These are phyloP conservation scores for Prionchulus punctatus DNA, from an alignment of 2,888 invertebrate genomes.

Conservation along the genomic window DNA sequence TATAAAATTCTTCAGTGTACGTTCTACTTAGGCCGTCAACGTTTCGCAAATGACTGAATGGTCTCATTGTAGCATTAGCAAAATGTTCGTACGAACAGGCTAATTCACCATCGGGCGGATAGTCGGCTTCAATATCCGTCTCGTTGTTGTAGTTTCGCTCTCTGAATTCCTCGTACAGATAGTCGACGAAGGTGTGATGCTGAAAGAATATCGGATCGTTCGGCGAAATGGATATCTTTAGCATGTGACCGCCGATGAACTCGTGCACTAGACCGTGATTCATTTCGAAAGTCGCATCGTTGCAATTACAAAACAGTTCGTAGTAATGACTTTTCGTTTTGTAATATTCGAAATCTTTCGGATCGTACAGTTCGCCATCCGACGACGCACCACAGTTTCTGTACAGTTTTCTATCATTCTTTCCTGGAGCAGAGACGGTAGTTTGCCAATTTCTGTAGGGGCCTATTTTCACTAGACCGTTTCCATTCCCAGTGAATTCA, in stretches of 20 bases:
- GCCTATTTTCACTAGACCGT: slow-evolving; percentile 27
- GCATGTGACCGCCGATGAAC: slow-evolving; percentile 31
- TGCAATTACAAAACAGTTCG: slow-evolving; percentile 9
- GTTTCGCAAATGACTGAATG: slow-evolving; percentile 9
- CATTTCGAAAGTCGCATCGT: slow-evolving; percentile 21
- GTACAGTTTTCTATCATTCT: neutral
- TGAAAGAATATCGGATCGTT: slow-evolving; percentile 33
- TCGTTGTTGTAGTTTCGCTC: slow-evolving; percentile 7
- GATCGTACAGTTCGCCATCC: slow-evolving; percentile 1
- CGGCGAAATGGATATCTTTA: slow-evolving; percentile 27
- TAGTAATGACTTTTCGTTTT: neutral
- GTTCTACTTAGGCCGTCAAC: slow-evolving; percentile 9
- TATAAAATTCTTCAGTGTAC: slow-evolving; percentile 7
- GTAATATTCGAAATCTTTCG: neutral
- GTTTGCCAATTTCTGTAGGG: neutral
- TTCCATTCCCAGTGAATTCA: slow-evolving; percentile 28
- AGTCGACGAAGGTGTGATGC: slow-evolving; percentile 32
- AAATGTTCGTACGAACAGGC: slow-evolving; percentile 7
- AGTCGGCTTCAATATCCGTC: slow-evolving; percentile 5
- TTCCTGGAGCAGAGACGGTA: neutral
- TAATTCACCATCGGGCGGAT: neutral
- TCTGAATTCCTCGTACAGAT: slow-evolving; percentile 31
- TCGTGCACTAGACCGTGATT: slow-evolving; percentile 23
- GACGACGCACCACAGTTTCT: neutral
- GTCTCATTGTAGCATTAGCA: slow-evolving; percentile 4